Conservation (phyloP, 2,113 vertebrate genomes). For the Dromiciops gliroides region DNA sequence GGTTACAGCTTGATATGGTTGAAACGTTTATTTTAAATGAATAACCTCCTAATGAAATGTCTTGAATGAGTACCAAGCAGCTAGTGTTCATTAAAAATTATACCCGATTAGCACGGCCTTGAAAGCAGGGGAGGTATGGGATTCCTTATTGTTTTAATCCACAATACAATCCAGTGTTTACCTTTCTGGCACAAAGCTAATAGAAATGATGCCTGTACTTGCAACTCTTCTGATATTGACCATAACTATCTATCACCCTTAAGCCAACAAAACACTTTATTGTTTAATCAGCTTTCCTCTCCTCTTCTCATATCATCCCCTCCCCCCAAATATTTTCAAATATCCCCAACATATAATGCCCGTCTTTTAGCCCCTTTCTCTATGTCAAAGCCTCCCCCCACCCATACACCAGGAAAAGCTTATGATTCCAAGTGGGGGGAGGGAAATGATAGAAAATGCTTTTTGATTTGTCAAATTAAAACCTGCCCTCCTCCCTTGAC, state of each 20-base stretch:
- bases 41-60: conserved; percentile 88
- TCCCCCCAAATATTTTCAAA: conserved; percentile 48
- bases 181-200: conserved; percentile 75
- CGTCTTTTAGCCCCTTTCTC: conserved; percentile 25
- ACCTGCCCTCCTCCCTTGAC: conserved; percentile 48
- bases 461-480: conserved; percentile 64
- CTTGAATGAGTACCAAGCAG: conserved; percentile 84
- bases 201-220: conserved; percentile 77
- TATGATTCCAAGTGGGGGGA: conserved; percentile 48
- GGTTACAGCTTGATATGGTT: conserved; percentile 86
- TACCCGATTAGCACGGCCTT: conserved; percentile 85
- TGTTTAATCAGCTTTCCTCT: conserved; percentile 78
- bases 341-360: conserved; percentile 49
- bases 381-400: background rate
- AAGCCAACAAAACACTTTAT: conserved; percentile 79
- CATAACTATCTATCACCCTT: conserved; percentile 72
- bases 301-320: conserved; percentile 10
- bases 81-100: conserved; percentile 86
- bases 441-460: conserved; percentile 50
- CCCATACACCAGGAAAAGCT: background rate
- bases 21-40: conserved; percentile 87
- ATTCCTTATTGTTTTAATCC: conserved; percentile 83
- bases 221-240: conserved; percentile 74
- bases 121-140: conserved; percentile 78
- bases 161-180: conserved; percentile 70